phyloP scores from a whole-genome alignment of 2,888 invertebrate genomes.

The Drosophila atripex region DNA sequence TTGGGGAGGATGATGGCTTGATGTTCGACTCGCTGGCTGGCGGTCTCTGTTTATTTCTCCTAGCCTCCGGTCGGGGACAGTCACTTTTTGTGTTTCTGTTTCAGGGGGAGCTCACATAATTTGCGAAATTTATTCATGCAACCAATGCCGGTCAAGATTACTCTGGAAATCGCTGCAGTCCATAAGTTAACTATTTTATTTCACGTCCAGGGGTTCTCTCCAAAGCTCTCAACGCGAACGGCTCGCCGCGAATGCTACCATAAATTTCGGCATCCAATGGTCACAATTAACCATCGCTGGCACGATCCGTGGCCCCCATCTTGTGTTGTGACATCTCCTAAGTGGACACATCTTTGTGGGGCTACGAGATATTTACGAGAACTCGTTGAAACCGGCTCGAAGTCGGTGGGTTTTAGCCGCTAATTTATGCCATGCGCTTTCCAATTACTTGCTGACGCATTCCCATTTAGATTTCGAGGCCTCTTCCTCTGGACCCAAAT shows the following conservation, averaged over 20 bases:
- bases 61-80: conserved; percentile 25
- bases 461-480: conserved; percentile 52
- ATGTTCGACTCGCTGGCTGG: conserved; percentile 12
- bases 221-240: conserved; percentile 8
- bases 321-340: conserved; percentile 69
- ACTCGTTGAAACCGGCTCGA: conserved; percentile 44
- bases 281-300: conserved; percentile 63
- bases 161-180: conserved; percentile 33
- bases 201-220: conserved; percentile 12
- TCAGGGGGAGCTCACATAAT: conserved; percentile 60
- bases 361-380: conserved; percentile 54
- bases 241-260: conserved; percentile 44
- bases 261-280: conserved; percentile 59
- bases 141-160: conserved; percentile 56
- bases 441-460: conserved; percentile 67
- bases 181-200: conserved; percentile 67
- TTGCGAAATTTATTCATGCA: conserved; percentile 64
- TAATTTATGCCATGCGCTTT: conserved; percentile 64
- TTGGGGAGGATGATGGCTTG: conserved; percentile 43
- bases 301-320: conserved; percentile 46
- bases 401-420: conserved; percentile 21
- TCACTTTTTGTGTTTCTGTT: conserved; percentile 14
- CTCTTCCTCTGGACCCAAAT: conserved; percentile 21
- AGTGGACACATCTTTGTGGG: conserved; percentile 59
- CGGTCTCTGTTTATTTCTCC: conserved; percentile 11